phyloP scores from a whole-genome alignment of 2,888 invertebrate genomes.

The Cremastinae sp. region DNA sequence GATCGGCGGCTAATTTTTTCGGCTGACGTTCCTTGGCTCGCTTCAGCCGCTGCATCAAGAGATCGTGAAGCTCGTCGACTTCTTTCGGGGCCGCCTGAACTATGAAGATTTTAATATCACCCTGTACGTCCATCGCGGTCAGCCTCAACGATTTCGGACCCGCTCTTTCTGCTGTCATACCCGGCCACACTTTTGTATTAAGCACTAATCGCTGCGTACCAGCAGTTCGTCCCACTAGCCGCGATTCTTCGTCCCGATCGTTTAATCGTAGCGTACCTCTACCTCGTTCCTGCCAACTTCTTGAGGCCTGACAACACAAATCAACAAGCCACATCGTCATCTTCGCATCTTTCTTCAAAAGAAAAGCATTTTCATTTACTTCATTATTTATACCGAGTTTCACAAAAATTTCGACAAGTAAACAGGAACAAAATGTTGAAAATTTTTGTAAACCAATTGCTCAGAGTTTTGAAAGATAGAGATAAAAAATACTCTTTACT shows the following conservation, averaged over 20 bases:
- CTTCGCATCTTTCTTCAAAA: too few species aligned
- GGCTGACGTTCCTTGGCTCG: conserved; percentile 78
- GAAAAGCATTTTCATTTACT: background rate
- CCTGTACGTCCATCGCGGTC: conserved; percentile 92
- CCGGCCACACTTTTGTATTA: conserved; percentile 96
- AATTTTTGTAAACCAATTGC: too few species aligned
- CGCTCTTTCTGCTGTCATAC: conserved; percentile 94
- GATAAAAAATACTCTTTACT: too few species aligned
- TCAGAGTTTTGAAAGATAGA: too few species aligned
- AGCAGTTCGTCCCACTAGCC: conserved; percentile 93
- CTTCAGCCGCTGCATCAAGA: conserved; percentile 84
- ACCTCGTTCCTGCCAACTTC: conserved; percentile 95
- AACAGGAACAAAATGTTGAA: too few species aligned
- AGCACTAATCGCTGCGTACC: conserved; percentile 94
- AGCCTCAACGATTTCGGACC: conserved; percentile 93
- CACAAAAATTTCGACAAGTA: too few species aligned
- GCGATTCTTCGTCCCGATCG: conserved; percentile 85
- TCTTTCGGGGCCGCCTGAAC: conserved; percentile 88
- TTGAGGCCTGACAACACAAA: conserved; percentile 79
- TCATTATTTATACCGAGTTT: too few species aligned
- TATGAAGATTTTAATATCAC: conserved; percentile 92
- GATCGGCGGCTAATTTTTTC: conserved; percentile 76
- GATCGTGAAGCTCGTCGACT: conserved; percentile 84
- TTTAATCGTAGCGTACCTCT: conserved; percentile 94
- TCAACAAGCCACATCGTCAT: background rate